A percentile compares a stretch with the other conserved stretches of the same genome.
Evolutionary conservation across 2,797 vertebrate species (phyloP).

Genomic region (Syncerus caffer): DNA sequence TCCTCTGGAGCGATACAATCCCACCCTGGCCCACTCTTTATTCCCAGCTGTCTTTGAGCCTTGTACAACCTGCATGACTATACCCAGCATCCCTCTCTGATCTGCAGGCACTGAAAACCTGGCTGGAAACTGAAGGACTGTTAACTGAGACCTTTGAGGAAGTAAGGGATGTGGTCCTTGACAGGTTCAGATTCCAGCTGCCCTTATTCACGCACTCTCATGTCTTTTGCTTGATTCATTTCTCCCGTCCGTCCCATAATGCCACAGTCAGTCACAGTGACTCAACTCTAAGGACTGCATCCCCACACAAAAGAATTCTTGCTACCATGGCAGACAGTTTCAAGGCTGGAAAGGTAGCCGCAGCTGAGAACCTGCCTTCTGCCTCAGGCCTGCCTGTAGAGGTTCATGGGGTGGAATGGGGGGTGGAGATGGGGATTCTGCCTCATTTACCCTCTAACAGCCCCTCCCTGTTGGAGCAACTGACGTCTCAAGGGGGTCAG

Average conservation of each 20-base stretch:
- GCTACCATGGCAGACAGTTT: not conserved
- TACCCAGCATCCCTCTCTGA: not conserved
- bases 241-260: not conserved
- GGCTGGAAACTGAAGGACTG: not conserved
- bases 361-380: not conserved
- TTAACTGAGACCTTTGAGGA: not conserved
- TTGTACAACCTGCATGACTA: not conserved
- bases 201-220: not conserved
- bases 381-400: not conserved
- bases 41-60: not conserved
- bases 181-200: not conserved
- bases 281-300: not conserved
- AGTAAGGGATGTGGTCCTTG: not conserved
- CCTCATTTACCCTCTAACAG: not conserved
- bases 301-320: not conserved
- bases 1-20: not conserved
- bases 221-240: not conserved
- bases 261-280: not conserved
- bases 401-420: not conserved
- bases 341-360: not conserved
- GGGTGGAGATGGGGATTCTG: not conserved
- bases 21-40: not conserved
- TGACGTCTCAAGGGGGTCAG: not conserved
- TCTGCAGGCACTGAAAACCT: not conserved
- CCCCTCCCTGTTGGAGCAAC: not conserved